Evolutionary conservation across 1,140 invertebrate species (phyloP).

Genomic region (Teleogryllus occipitalis): DNA sequence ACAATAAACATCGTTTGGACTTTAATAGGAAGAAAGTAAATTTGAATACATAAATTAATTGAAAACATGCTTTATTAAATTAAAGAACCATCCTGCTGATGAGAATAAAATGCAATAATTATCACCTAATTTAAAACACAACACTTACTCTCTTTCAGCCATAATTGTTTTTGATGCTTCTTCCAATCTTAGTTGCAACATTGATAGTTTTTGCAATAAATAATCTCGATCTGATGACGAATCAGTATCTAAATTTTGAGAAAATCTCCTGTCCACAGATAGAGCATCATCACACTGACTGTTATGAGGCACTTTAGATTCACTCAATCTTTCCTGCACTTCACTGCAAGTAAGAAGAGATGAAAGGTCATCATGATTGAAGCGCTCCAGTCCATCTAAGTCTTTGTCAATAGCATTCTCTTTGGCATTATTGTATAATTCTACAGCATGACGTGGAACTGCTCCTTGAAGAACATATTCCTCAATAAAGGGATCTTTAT

Average conservation of each 20-base stretch:
- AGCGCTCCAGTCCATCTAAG: slow-evolving; percentile 2
- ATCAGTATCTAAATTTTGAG: slow-evolving; percentile 15
- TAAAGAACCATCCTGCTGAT: no score
- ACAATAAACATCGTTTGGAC: no score
- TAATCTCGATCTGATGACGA: slow-evolving; percentile 47
- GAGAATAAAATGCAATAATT: no score
- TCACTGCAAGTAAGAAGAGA: slow-evolving; percentile 26
- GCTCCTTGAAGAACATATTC: slow-evolving; percentile 54
- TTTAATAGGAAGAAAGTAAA: no score
- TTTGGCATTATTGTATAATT: slow-evolving; percentile 35
- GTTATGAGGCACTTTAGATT: neutral
- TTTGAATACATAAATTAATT: no score
- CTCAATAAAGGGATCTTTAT: slow-evolving; percentile 46
- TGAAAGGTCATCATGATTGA: slow-evolving; percentile 16
- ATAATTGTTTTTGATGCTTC: slow-evolving; percentile 65
- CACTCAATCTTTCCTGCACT: slow-evolving; percentile 14
- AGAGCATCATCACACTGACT: slow-evolving; percentile 9
- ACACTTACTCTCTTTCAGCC: slow-evolving; percentile 61
- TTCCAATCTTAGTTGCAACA: slow-evolving; percentile 60
- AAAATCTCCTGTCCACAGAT: slow-evolving; percentile 13
- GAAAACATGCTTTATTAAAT: no score
- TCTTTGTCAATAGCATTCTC: slow-evolving; percentile 23
- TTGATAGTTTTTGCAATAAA: slow-evolving; percentile 54
- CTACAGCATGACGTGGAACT: slow-evolving; percentile 49
- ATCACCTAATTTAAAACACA: neutral